Conservation (phyloP, 2,797 vertebrate genomes). For the Aldrovandia affinis region DNA sequence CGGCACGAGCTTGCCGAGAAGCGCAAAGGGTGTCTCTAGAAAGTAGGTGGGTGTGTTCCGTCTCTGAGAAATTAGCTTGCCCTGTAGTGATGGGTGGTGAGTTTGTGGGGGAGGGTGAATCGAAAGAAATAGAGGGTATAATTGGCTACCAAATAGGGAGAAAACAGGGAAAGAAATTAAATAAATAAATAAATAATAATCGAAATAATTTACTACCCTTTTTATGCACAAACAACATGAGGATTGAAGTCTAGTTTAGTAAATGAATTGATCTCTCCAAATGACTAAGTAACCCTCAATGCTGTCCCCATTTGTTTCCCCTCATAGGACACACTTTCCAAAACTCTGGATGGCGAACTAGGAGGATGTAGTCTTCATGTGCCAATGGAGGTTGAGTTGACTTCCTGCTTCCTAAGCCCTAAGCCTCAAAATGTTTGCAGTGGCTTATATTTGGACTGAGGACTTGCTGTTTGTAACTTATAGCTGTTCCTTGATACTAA, state of each 20-base stretch:
- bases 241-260: background rate
- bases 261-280: background rate
- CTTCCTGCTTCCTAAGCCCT: slow-evolving; percentile 59
- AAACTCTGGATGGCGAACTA: slow-evolving; percentile 49
- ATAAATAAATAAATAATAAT: too few species aligned
- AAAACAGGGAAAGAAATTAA: too few species aligned
- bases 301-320: background rate
- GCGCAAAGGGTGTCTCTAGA: too few species aligned
- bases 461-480: background rate
- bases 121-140: too few species aligned
- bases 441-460: slow-evolving; percentile 56
- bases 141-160: too few species aligned
- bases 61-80: too few species aligned
- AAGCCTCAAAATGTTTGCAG: slow-evolving; percentile 50
- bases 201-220: background rate
- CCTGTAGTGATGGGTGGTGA: too few species aligned
- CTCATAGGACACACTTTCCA: slow-evolving; percentile 52
- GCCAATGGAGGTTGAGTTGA: slow-evolving; percentile 69
- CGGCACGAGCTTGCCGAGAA: too few species aligned
- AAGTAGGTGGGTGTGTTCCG: too few species aligned
- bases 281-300: background rate
- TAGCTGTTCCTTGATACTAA: background rate
- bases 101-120: too few species aligned
- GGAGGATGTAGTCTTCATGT: slow-evolving; percentile 68
- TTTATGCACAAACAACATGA: background rate